Percentiles rank a stretch among this genome's conserved stretches.
These are phyloP conservation scores for Okapia johnstoni DNA, from an alignment of 2,113 vertebrate species.

Conservation along the genomic window DNA sequence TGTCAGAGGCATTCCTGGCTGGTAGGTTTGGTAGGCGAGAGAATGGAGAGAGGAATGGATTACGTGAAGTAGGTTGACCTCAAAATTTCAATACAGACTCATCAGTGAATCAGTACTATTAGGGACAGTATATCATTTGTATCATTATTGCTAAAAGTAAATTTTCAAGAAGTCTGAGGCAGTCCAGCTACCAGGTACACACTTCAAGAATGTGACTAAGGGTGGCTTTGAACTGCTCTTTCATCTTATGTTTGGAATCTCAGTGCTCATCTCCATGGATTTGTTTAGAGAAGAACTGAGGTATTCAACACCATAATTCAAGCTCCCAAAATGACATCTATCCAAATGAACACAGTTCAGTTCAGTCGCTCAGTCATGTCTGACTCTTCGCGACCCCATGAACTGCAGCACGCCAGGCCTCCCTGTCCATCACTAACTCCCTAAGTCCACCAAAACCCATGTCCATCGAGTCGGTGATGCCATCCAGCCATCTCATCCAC, in stretches of 20 bases:
- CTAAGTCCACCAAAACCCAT: too few relatives aligned
- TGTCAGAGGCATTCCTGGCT: background rate
- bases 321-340: background rate
- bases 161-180: background rate
- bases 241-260: background rate
- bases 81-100: background rate
- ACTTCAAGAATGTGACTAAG: background rate
- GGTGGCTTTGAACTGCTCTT: background rate
- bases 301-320: background rate
- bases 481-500: too few relatives aligned
- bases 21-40: background rate
- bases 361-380: too few relatives aligned
- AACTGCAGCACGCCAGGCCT: too few relatives aligned
- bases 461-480: too few relatives aligned
- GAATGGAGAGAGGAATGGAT: background rate
- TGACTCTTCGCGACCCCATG: too few relatives aligned
- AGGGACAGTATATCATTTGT: background rate
- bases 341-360: background rate
- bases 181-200: fast-evolving
- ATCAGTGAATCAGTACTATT: background rate
- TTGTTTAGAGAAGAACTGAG: background rate
- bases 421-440: too few relatives aligned
- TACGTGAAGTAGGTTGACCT: background rate
- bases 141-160: background rate
- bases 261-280: background rate